A percentile compares a stretch with the other conserved stretches of the same genome.
Evolutionary conservation across 1,140 invertebrate species (phyloP).

Genomic region (Drosophila rhopaloa): DNA sequence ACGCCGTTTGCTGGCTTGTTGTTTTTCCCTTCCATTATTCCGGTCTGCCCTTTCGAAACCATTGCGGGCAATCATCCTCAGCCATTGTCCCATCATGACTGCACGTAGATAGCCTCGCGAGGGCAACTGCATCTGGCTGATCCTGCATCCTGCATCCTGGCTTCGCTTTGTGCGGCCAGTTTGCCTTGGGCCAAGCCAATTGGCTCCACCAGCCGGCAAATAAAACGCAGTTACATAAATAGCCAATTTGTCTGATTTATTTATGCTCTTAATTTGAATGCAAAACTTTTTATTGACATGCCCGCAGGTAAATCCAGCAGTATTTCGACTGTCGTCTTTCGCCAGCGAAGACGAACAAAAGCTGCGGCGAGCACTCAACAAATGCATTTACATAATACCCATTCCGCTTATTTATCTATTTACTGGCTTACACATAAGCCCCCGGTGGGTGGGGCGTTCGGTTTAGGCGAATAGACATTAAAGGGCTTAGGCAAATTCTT

Average conservation of each 20-base stretch:
- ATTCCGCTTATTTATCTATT: constrained; percentile 59
- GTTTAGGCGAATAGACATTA: constrained; percentile 39
- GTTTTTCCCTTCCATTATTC: constrained; percentile 44
- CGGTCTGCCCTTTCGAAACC: constrained; percentile 1
- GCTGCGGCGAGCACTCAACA: constrained; percentile 36
- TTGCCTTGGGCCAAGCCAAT: constrained; percentile 33
- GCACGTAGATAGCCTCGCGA: not conserved
- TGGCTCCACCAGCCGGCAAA: constrained; percentile 13
- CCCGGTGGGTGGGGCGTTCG: constrained; percentile 1
- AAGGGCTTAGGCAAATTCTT: constrained; percentile 57
- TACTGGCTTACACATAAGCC: constrained; percentile 43
- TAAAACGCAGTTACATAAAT: constrained; percentile 20
- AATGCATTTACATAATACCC: constrained; percentile 68
- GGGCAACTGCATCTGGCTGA: constrained; percentile 20
- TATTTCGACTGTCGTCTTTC: not conserved
- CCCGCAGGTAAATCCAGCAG: not conserved
- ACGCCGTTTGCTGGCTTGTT: constrained; percentile 42
- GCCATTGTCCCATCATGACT: constrained; percentile 1
- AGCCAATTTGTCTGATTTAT: constrained; percentile 55
- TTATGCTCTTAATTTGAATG: constrained; percentile 61
- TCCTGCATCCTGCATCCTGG: constrained; percentile 14
- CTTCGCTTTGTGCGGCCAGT: constrained; percentile 11
- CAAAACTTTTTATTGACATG: constrained; percentile 50
- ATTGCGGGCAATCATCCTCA: not conserved
- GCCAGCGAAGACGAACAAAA: constrained; percentile 33